phyloP scores from a whole-genome alignment of 2,888 invertebrate species.

The Tanytarsus gracilentus region DNA sequence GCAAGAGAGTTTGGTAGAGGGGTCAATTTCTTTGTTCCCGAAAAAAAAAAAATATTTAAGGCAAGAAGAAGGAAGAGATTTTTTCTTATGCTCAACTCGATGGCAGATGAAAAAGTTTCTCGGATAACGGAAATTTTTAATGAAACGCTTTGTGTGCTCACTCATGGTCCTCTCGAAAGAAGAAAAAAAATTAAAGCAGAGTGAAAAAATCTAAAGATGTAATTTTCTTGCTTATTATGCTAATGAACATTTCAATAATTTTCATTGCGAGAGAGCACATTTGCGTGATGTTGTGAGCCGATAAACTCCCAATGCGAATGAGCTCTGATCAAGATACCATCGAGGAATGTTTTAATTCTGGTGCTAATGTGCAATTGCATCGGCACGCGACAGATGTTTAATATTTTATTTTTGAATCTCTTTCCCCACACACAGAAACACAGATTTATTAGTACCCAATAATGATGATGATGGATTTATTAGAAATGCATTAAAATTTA shows the following conservation, averaged over 20 bases:
- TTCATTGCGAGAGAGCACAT: background rate
- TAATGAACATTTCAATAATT: background rate
- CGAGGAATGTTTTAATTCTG: too few species aligned
- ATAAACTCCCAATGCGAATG: too few species aligned
- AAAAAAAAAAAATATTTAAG: background rate
- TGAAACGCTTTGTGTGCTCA: background rate
- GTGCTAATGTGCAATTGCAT: constrained; percentile 2
- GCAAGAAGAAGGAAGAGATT: background rate
- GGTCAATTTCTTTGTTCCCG: background rate
- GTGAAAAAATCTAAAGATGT: background rate
- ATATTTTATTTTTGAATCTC: background rate
- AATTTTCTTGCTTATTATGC: background rate
- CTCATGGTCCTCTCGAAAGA: background rate
- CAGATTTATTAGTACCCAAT: too few species aligned
- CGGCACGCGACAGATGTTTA: constrained; percentile 19
- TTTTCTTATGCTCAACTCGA: background rate
- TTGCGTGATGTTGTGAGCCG: background rate
- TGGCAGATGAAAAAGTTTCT: background rate
- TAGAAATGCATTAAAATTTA: too few species aligned
- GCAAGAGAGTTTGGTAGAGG: background rate
- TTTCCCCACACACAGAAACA: too few species aligned
- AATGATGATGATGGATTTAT: too few species aligned
- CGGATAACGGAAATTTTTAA: constrained; percentile 13
- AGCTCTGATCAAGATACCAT: background rate
- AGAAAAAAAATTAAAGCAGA: background rate